These are phyloP conservation scores for roundworm (Caenorhabditis elegans) DNA, from an alignment of 1,140 invertebrate genomes.

Conservation along the genomic window WBcel235 BX284606.5:5739501-5740000, in stretches of 20 bases:
- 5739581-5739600: too few relatives aligned
- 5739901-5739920: too few relatives aligned
- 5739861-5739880: too few relatives aligned
- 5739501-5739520: too few relatives aligned
- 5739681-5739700: not conserved
- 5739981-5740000: not conserved
- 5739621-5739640: slow-evolving; percentile 6
- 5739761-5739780: not conserved
- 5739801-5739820: not conserved
- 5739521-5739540: too few relatives aligned
- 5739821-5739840: not conserved
- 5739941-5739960: slow-evolving; percentile 4
- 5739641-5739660: slow-evolving; percentile 32
- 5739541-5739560: too few relatives aligned
- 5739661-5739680: slow-evolving; percentile 1
- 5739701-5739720: not conserved
- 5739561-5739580: too few relatives aligned
- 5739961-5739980: not conserved
- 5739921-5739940: too few relatives aligned
- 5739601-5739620: not conserved
- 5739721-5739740: not conserved
- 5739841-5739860: not conserved
- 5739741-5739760: too few relatives aligned
- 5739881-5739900: too few relatives aligned
- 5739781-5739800: not conserved